Evolutionary conservation across 2,797 vertebrate species (phyloP), one percentile per base, ranked within the genome.

Genomic region (Danio jaintianensis): DNA sequence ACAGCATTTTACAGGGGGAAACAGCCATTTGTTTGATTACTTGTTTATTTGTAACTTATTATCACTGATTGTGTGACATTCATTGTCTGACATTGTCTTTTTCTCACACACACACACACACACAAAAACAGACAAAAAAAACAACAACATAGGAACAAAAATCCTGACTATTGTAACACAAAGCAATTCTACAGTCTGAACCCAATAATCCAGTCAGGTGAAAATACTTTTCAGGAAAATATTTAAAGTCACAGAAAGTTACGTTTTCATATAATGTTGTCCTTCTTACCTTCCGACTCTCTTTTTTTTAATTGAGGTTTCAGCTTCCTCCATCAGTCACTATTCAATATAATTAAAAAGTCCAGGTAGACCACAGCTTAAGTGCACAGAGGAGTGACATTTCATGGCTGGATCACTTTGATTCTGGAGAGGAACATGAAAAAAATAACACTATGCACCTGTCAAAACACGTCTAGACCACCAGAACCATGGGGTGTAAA

Each of bases 271-370:
- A 75, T 63, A 78, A 69, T 59, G 64, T 67, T 76, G 70, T 73
- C 43, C 86, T 59, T 18, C 81, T 82, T 29, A 29, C 29, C 29
- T 1, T n/a, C n/a, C n/a, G n/a, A n/a, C 45, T 72, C 29, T 53
- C 7, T 48, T 15, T 29, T 55, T 18, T 81, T 68, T 52, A 38
- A 83, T 85, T 82, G 78, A 64, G 84, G 82, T 86, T 88, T 90
- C 86, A 76, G 75, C 74, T 85, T 47, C 58, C 63, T 75, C 82
- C 58, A 29, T 87, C 81, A 91, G 89, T 87, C 78, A 82, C 70
- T 86, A 83, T 88, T 89, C 88, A 75, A 83, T 42, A 42, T 89
- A 88, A 92, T 92, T 89, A 90, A 91, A 43, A 88, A 86, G 85
- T 87, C 84, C 84, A 90, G 89, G 90, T 89, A 90, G 67, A 64